Base-by-base conservation (phyloP, 2,888 invertebrate species). In the Mythimna loreyi region DNA sequence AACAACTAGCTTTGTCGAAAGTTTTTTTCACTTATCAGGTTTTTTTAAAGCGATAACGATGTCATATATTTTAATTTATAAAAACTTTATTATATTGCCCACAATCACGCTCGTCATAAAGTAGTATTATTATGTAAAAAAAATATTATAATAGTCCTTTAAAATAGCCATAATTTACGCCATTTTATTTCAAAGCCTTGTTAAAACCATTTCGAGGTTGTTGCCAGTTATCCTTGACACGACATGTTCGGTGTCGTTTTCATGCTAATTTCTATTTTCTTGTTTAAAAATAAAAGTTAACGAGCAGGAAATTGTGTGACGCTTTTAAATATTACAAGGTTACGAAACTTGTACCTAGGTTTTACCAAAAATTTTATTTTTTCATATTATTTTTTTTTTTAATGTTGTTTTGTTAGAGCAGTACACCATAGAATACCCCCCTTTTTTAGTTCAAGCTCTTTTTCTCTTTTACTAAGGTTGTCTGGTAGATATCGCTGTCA, bases 221-320 rank as follows among this genome's bases (percentile, higher is more conserved):
- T 67, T 45, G n/a, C 21, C 36, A 45, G 67, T 60, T 69, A 62
- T 73, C 81, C 81, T 81, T 81, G 81, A 78, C 72, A 75, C 59
- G 65, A 25, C 68, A 61, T 67, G 61, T 72, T 68, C 36, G 59
- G 63, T 64, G 33, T 64, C 25, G 36, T 75, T 73, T 58, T 69
- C 64, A 66, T 72, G 68, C 61, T 78, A 67, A 67, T 76, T 62
- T 67, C 25, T 56, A 62, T 68, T 72, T 66, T 53, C 43, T 58
- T 25, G 49, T 63, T 67, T n/a, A 43, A 50, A 63, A 58, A 62
- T 45, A 55, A 62, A 50, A 33, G n/a, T 30, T 40, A 47, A 56
- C 8, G 36, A 47, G 47, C 23, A 43, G 36, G n/a, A 50, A 58
- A 55, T 33, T 40, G 28, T 57, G 23, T 33, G 52, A 52, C n/a